A percentile compares a stretch with the other conserved stretches of the same genome.
Conservation (phyloP, 2,113 vertebrate genomes). For the Sinocyclocheilus anshuiensis region DNA sequence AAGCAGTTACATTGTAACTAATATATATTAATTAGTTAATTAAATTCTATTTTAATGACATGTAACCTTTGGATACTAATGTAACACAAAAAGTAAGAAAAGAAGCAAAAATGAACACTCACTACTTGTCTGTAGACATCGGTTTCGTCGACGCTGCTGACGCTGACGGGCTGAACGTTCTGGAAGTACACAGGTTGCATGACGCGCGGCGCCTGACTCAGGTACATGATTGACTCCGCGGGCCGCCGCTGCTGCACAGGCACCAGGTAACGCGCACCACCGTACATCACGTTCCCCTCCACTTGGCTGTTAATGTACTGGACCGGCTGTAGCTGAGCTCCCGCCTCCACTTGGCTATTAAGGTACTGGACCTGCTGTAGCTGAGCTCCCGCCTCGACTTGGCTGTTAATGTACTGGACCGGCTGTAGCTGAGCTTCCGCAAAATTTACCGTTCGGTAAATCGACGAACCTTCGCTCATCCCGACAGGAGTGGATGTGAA, state of each 20-base stretch:
- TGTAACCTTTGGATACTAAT: not conserved
- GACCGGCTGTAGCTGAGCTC: too few species aligned
- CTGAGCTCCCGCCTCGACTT: too few species aligned
- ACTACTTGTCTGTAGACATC: conserved; percentile 28
- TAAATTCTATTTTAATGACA: not conserved
- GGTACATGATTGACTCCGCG: conserved; percentile 52
- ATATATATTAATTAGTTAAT: too few species aligned
- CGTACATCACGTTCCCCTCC: conserved; percentile 53
- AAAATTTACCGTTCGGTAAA: conserved; percentile 59
- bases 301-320: conserved; percentile 11
- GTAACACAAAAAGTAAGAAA: not conserved
- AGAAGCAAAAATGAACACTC: not conserved
- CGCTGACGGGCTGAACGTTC: conserved; percentile 28
- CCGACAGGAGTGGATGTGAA: not conserved
- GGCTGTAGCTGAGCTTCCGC: too few species aligned
- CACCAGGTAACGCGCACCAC: conserved; percentile 64
- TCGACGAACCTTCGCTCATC: not conserved
- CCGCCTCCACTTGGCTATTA: too few species aligned
- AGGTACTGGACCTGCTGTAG: too few species aligned
- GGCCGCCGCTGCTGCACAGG: conserved; percentile 55
- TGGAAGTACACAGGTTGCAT: conserved; percentile 57
- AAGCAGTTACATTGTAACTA: not conserved
- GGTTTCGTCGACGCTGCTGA: conserved; percentile 51
- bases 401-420: too few species aligned
- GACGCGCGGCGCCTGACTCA: conserved; percentile 54